These are phyloP conservation scores for Catharus bicknelli DNA, from an alignment of 2,113 vertebrate species.

Conservation along the genomic window DNA sequence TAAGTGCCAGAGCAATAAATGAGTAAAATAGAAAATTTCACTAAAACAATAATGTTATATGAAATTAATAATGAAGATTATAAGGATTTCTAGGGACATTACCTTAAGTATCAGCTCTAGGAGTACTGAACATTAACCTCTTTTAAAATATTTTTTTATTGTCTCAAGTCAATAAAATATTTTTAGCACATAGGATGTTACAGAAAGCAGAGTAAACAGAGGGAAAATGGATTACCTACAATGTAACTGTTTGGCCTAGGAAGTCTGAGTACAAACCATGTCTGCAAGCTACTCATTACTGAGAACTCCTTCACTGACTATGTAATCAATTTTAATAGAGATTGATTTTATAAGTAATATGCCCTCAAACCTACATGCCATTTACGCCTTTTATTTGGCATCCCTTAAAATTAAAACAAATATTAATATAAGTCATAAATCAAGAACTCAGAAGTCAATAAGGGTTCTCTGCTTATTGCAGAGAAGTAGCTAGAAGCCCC, in stretches of 20 bases:
- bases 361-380: neutral
- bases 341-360: constrained; percentile 8
- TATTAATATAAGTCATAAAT: constrained; percentile 32
- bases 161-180: neutral
- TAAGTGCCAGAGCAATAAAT: neutral
- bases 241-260: neutral
- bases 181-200: neutral
- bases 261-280: neutral
- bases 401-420: constrained; percentile 14
- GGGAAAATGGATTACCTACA: neutral
- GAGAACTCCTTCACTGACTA: neutral
- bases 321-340: constrained; percentile 21
- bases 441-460: neutral
- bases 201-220: neutral
- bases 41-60: neutral
- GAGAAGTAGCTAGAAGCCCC: neutral
- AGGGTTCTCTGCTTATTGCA: neutral
- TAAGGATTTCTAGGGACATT: neutral
- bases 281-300: neutral
- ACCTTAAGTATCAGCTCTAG: neutral
- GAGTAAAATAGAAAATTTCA: neutral
- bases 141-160: neutral
- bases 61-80: neutral
- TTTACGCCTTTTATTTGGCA: constrained; percentile 9
- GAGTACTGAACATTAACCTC: neutral